phyloP scores from a whole-genome alignment of 2,113 vertebrate genomes.

The Tragelaphus scriptus region DNA sequence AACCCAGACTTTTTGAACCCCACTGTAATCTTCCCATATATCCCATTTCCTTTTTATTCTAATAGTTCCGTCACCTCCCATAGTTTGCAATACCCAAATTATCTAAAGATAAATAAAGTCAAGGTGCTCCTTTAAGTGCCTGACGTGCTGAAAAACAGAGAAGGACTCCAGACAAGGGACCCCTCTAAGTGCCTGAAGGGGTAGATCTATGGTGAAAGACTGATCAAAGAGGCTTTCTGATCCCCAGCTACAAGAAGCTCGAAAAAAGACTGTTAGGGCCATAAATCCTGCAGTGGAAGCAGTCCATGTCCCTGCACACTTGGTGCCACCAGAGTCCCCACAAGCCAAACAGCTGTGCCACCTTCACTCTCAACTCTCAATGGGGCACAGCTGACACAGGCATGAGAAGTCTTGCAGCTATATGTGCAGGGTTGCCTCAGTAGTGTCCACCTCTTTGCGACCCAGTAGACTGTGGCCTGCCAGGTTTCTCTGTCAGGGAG shows the following conservation, averaged over 20 bases:
- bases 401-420: background rate
- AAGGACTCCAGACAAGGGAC: background rate
- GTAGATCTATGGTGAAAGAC: background rate
- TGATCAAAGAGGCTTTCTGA: background rate
- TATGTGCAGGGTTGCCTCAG: accelerated
- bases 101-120: constrained; percentile 15
- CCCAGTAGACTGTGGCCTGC: background rate
- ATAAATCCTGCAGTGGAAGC: background rate
- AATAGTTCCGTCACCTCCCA: background rate
- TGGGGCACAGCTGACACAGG: background rate
- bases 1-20: background rate
- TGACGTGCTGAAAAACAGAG: background rate
- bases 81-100: background rate
- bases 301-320: background rate
- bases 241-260: background rate
- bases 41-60: constrained; percentile 5
- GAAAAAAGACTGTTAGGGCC: background rate
- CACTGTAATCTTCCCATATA: background rate
- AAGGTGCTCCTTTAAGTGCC: background rate
- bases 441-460: accelerated
- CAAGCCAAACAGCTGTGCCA: background rate
- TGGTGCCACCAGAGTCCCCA: accelerated
- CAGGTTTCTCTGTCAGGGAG: background rate
- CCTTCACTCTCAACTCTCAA: background rate
- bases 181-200: background rate